Evolutionary conservation across 2,797 vertebrate species (phyloP), one percentile per base, ranked within the genome.

Genomic region (Cyclopterus lumpus): DNA sequence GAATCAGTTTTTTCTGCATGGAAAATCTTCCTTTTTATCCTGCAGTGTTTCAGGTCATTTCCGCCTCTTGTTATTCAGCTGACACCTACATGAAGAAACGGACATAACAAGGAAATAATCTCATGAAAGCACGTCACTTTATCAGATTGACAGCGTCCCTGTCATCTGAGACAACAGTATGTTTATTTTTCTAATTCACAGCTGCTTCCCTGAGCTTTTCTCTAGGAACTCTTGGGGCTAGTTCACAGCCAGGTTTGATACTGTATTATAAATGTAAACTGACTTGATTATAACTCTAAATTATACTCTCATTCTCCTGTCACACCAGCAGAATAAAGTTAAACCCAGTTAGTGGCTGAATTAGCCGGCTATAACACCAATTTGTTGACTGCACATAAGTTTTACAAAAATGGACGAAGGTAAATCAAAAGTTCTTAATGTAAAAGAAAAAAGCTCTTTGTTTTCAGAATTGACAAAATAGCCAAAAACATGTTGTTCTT

Each of bases 231-330:
- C 4, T 51, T 1, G n/a, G 20, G 9, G n/a, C 48, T 49, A 4
- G n/a, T 34, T 48, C 42, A 53, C 28, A 30, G 59, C 18, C 4
- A 6, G 6, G 15, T 65, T 40, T 44, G 12, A 20, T 59, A 10
- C 38, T 40, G 18, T 54, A 20, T 65, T 44, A 14, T 9, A 4
- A 28, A 53, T 26, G 11, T 6, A 63, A 63, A 67, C 53, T 72
- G 68, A 72, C 61, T 9, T 28, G 12, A 51, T 48, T 44, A 3
- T 16, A 9, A 68, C 53, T 76, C 26, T 71, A n/a, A 61, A 61
- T 40, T n/a, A 24, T 20, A 0, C 2, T 20, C 6, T 14, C 24
- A 16, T 40, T 64, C 18, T 63, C 30, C 57, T 30, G 57, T 60
- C 49, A 3, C 24, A 42, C 24, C 64, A 51, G 58, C 26, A 8